Base-by-base conservation (phyloP, 2,797 vertebrate genomes). In the Toxotes lorentzi region DNA sequence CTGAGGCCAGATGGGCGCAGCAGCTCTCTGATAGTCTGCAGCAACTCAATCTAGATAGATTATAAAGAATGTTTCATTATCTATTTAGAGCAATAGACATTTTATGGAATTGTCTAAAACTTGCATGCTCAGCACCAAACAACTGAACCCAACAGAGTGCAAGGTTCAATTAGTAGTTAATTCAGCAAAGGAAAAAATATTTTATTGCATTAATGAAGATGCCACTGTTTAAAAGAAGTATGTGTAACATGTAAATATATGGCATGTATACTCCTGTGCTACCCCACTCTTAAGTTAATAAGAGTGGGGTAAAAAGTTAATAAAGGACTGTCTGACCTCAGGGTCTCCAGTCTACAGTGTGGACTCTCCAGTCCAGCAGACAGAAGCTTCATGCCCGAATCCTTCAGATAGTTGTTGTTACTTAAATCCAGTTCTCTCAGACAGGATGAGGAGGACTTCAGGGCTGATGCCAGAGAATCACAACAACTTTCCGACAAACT, bases 391-490 rank as follows among this genome's bases (percentile, higher is more conserved):
- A 83, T 43, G 3, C 63, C 81, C 23, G 73, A 72, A 16, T 73
- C 63, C 47, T 59, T 38, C 9, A 83, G 40, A 48, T 79, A 70
- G 53, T 68, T 64, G 81, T 70, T 75, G 35, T 72, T 59, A 40
- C 72, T 76, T 43, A 83, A 48, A 21, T 83, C 72, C 47, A 83
- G 63, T 17, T 66, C 56, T 71, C 3, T 50, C 61, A 83, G 56
- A 14, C 11, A 27, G n/a, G 76, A 78, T 9, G 72, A 51, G 12
- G 19, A 1, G 24, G 63, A 72, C 10, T 68, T 79, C 45, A 79
- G 63, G 0, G 63, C 81, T 4, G 68, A 79, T 13, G 76, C 72
- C 51, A 83, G 56, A 56, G 57, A n/a, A 19, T 34, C 63, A 59
- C 81, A 83, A 23, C 72, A 71, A 19, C 4, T 30, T 19, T 83